These are phyloP conservation scores for Prosapia bicincta DNA, from an alignment of 2,888 invertebrate species.

Conservation along the genomic window DNA sequence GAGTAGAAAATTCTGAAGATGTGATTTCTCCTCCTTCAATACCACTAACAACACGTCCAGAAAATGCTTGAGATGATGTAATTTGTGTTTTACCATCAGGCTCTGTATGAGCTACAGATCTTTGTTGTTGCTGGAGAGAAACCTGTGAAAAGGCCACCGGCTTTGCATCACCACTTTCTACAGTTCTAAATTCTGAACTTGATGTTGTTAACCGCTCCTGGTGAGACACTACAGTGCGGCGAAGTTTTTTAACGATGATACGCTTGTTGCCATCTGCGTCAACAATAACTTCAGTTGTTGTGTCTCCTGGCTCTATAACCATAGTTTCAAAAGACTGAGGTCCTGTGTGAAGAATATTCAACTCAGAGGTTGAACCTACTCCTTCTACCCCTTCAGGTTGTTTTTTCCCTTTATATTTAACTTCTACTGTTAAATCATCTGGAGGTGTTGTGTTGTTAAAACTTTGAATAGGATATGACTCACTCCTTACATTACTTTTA, in stretches of 20 bases:
- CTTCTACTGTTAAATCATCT: slow-evolving; percentile 66
- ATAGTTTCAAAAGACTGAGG: slow-evolving; percentile 79
- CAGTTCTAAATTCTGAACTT: slow-evolving; percentile 6
- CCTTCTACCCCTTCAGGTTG: slow-evolving; percentile 49
- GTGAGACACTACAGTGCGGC: slow-evolving; percentile 62
- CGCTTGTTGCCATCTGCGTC: slow-evolving; percentile 78
- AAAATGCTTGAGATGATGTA: slow-evolving; percentile 59
- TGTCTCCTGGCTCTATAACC: slow-evolving; percentile 77
- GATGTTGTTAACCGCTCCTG: slow-evolving; percentile 59
- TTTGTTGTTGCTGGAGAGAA: slow-evolving; percentile 62
- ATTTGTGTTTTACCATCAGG: slow-evolving; percentile 62
- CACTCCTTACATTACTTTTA: slow-evolving; percentile 44
- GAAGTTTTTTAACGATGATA: slow-evolving; percentile 71
- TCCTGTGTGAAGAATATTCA: slow-evolving; percentile 67
- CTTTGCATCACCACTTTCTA: slow-evolving; percentile 16
- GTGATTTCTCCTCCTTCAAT: slow-evolving; percentile 61
- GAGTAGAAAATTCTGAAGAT: slow-evolving; percentile 62
- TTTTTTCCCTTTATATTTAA: slow-evolving; percentile 60
- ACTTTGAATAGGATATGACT: background rate
- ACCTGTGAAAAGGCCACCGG: slow-evolving; percentile 65
- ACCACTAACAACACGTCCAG: slow-evolving; percentile 60
- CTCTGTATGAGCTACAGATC: slow-evolving; percentile 54
- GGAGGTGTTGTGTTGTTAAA: background rate
- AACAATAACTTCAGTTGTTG: slow-evolving; percentile 75
- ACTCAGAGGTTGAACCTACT: slow-evolving; percentile 53